Base-by-base conservation (phyloP, 2,797 vertebrate genomes). In the Danionella dracula region DNA sequence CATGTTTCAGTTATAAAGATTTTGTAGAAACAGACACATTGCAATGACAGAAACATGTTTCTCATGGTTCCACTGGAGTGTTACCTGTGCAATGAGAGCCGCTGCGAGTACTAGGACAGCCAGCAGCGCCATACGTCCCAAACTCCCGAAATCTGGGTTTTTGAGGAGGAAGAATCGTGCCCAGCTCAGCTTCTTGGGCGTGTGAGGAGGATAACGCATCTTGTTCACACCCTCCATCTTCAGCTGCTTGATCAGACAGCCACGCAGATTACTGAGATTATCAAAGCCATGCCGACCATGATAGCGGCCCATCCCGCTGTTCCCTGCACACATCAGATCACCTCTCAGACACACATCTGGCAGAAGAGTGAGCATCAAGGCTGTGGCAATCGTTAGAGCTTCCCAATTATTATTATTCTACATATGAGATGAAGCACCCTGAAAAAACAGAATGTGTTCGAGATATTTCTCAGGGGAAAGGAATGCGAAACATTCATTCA, bases 251-350 rank as follows among this genome's bases (percentile, higher is more conserved):
- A 98, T 66, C 11, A 98, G 84, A 80, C 94, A 96, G 37, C 87
- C 17, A 0, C 92, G 87, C 76, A 70, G 76, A 79, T 98, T 95
- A 37, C 94, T 97, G 79, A 97, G 90, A 76, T 88, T 90, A 73
- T 95, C 89, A 0, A 98, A 98, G 81, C 78, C 90, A 77, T 83
- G 74, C 78, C 81, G 90, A 60, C 93, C 93, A 0, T 92, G 93
- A 81, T 97, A 99, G 71, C 88, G 67, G 0, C 96, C 96, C 87
- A 94, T 95, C 8, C 95, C 95, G 0, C 96, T 98, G 84, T 92
- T 79, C 5, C 95, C 96, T 96, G 84, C 0, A 27, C 23, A 27
- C 23, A 27, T 27, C 3, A 6, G 3, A 27, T 27, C 23, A 27
- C 6, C 6, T 6, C 3, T 27, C 3, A 3, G 23, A 27, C 23